These are phyloP conservation scores for Acleris sparsana DNA, from an alignment of 2,888 invertebrate genomes.

Conservation along the genomic window DNA sequence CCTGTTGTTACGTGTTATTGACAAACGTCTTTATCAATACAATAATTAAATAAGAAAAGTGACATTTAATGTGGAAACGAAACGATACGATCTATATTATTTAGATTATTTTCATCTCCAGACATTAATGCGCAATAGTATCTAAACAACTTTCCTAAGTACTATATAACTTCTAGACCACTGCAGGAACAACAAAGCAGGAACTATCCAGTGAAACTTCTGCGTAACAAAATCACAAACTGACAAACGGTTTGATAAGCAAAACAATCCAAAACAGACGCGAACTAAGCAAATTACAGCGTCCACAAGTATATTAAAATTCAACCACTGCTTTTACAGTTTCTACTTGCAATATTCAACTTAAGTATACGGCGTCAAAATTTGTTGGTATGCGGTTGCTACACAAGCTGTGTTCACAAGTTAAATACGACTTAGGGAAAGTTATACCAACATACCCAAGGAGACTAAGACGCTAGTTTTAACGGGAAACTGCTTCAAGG, in stretches of 20 bases:
- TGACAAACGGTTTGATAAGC: constrained; percentile 47
- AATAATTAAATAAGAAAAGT: too few species aligned
- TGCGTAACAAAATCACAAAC: constrained; percentile 28
- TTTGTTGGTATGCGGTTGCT: constrained; percentile 75
- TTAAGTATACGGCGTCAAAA: constrained; percentile 70
- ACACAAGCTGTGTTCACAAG: constrained; percentile 75
- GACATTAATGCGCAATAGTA: background rate
- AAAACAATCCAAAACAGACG: constrained; percentile 48
- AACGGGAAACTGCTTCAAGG: constrained; percentile 50
- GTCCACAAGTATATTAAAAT: constrained; percentile 58
- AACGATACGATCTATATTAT: background rate
- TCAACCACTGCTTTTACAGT: constrained; percentile 42
- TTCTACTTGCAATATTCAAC: constrained; percentile 49
- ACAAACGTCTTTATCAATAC: too few species aligned
- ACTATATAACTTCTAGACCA: background rate
- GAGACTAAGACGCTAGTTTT: constrained; percentile 69
- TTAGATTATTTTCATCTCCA: background rate
- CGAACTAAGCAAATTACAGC: constrained; percentile 49
- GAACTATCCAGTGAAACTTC: constrained; percentile 24
- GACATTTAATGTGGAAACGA: background rate
- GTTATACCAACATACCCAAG: constrained; percentile 70
- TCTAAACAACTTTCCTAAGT: constrained; percentile 2
- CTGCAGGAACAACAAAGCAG: constrained; percentile 15
- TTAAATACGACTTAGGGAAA: constrained; percentile 79
- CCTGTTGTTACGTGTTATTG: too few species aligned